Conservation (phyloP, 2,888 invertebrate species). For the Phoronis australis region DNA sequence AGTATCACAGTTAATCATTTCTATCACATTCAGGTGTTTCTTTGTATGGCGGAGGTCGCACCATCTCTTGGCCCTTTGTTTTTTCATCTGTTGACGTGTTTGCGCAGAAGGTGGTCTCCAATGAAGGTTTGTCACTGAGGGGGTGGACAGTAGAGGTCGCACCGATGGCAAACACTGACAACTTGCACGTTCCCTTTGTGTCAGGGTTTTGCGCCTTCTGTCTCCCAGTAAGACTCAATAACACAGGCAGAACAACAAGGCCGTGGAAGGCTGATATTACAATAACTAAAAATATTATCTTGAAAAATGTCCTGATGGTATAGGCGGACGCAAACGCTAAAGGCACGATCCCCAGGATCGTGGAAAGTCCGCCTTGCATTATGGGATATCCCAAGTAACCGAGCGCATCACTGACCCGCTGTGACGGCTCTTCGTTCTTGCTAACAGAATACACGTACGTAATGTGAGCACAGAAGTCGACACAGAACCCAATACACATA, state of each 20-base stretch:
- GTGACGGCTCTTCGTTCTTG: neutral
- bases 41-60: too few species aligned
- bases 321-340: neutral
- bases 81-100: too few species aligned
- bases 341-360: neutral
- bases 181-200: too few species aligned
- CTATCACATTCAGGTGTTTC: too few species aligned
- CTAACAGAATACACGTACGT: neutral
- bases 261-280: conserved; percentile 93
- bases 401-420: neutral
- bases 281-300: conserved; percentile 91
- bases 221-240: conserved; percentile 25
- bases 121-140: too few species aligned
- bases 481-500: neutral
- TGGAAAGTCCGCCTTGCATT: neutral
- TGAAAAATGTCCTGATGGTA: conserved; percentile 62
- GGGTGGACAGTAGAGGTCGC: too few species aligned
- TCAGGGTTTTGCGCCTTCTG: neutral
- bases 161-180: too few species aligned
- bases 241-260: conserved; percentile 71
- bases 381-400: neutral
- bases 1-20: too few species aligned
- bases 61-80: too few species aligned
- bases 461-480: neutral
- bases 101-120: too few species aligned